Evolutionary conservation across 2,888 invertebrate species (phyloP), one percentile per base, ranked within the genome.

Genomic region (Sussaba pulchella): DNA sequence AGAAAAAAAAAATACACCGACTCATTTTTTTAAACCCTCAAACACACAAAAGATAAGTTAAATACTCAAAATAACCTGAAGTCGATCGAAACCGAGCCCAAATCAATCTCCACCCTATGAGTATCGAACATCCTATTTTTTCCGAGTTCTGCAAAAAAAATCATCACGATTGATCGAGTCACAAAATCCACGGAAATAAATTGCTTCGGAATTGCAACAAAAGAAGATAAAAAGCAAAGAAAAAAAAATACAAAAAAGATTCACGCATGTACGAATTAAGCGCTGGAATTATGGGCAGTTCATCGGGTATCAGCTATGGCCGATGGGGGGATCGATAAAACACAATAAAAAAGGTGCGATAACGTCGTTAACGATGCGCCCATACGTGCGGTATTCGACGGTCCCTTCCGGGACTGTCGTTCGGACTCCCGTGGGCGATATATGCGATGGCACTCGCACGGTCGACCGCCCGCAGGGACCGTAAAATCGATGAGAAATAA

Each of bases 331-430:
- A 47, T 39, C 64, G 31, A 78, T 69, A 64, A 69, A 73, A 61
- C 54, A 17, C 41, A 73, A 73, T 78, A 64, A 78, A 78, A 66
- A 72, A 31, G 66, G 61, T 21, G 63, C 52, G 73, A 74, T 78
- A 73, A 63, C 63, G 39, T 31, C n/a, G 69, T 78, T 73, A 63
- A 41, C 63, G 41, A 26, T 50, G 19, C 45, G 41, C 17, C n/a
- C 43, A 45, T 39, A 31, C n/a, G 54, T 45, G 31, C 0, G 12
- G 21, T 54, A 52, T 41, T 41, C 43, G 26, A 14, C 24, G 10
- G 45, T 54, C 45, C 52, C 45, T 36, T 50, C 47, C 59, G 47
- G 50, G 50, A 70, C 59, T 41, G 10, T 5, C 71, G 50, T 66
- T 66, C 41, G 64, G n/a, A 50, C 41, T 78, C 66, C 66, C 66